Evolutionary conservation across 2,888 invertebrate genomes (phyloP).

Genomic region (Limnephilus marmoratus): DNA sequence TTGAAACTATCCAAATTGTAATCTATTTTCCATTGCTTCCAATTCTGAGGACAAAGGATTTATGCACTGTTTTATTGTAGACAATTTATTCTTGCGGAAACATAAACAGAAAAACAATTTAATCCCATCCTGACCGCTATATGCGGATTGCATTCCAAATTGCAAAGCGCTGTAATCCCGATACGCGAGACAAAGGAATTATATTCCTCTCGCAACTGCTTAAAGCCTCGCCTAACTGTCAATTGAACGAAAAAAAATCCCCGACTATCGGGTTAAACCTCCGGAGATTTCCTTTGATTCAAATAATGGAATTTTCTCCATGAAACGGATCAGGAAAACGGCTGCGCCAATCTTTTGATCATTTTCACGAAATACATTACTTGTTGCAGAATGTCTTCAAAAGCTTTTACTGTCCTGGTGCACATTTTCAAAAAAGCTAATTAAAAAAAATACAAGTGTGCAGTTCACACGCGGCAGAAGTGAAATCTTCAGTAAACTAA

Average conservation of each 20-base stretch:
- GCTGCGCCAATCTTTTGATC: constrained; percentile 8
- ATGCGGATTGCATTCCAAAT: neutral
- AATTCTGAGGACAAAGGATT: neutral
- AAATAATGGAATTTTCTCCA: constrained; percentile 51
- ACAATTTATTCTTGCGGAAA: neutral
- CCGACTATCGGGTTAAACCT: constrained; percentile 19
- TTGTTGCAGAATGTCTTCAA: neutral
- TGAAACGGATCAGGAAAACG: constrained; percentile 42
- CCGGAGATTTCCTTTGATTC: constrained; percentile 51
- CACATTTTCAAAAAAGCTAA: too few relatives aligned
- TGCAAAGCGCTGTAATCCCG: neutral
- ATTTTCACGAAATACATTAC: neutral
- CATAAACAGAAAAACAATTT: neutral
- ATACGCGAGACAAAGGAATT: neutral
- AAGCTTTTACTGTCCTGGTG: neutral
- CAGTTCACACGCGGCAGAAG: too few relatives aligned
- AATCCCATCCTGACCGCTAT: neutral
- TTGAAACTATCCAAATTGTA: neutral
- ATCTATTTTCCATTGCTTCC: neutral
- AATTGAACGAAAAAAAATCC: neutral
- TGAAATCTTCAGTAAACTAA: too few relatives aligned
- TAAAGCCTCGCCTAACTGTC: neutral
- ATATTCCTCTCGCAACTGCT: neutral
- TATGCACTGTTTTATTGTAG: neutral
- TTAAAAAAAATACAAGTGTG: too few relatives aligned